These are phyloP conservation scores for Andrena cerasifolii DNA, from an alignment of 1,140 invertebrate species.

Conservation along the genomic window DNA sequence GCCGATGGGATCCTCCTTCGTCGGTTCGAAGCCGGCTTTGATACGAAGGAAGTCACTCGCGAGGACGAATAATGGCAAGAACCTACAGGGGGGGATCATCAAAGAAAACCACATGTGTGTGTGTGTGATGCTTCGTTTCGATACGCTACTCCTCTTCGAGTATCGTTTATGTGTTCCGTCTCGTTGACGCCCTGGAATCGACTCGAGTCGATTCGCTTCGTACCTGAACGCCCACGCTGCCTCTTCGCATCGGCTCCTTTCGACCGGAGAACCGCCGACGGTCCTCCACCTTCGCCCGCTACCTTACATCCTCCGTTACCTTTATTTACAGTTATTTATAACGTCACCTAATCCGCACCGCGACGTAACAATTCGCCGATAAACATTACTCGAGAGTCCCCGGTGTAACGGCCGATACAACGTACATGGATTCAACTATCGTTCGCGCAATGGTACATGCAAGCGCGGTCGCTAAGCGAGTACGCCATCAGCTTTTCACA, in stretches of 20 bases:
- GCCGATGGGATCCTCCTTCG: conserved; percentile 24
- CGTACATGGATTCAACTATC: conserved; percentile 50
- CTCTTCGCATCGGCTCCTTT: background rate
- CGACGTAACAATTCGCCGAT: conserved; percentile 60
- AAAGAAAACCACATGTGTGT: conserved; percentile 45
- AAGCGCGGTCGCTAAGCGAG: background rate
- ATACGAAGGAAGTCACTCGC: conserved; percentile 9
- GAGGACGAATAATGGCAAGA: conserved; percentile 69
- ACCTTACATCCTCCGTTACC: conserved; percentile 29
- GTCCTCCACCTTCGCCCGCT: conserved; percentile 7
- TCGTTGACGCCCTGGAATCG: conserved; percentile 32
- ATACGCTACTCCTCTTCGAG: conserved; percentile 46
- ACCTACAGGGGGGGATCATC: conserved; percentile 42
- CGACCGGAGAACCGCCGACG: background rate
- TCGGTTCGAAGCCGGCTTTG: background rate
- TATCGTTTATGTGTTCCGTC: conserved; percentile 47
- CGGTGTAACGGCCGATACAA: conserved; percentile 61
- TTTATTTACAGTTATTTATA: conserved; percentile 76
- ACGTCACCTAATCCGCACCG: conserved; percentile 56
- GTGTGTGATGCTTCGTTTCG: conserved; percentile 54
- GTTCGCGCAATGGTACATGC: background rate
- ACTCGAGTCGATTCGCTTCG: background rate
- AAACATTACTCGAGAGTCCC: conserved; percentile 68
- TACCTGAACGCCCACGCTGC: background rate
- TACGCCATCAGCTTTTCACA: background rate